These are phyloP conservation scores for Magallana angulata DNA, from an alignment of 1,140 invertebrate genomes.

Conservation along the genomic window DNA sequence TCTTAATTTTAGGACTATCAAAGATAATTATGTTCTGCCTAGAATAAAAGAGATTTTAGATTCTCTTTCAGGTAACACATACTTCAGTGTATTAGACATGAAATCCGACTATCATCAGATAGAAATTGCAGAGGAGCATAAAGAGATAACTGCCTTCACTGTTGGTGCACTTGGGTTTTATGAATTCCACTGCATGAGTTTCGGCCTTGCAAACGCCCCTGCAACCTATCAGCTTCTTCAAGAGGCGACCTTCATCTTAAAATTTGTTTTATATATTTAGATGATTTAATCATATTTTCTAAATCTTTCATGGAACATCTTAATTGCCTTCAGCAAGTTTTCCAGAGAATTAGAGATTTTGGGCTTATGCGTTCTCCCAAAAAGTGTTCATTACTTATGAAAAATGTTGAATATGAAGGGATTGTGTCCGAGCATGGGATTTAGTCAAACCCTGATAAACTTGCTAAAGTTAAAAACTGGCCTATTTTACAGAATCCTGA, in stretches of 20 bases:
- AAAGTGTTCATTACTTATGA: slow-evolving; percentile 33
- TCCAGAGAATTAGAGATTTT: not conserved
- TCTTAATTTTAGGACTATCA: too few relatives aligned
- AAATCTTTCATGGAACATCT: too few relatives aligned
- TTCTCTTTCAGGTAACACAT: not conserved
- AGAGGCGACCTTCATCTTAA: not conserved
- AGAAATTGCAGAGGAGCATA: slow-evolving; percentile 56
- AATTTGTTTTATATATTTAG: not conserved
- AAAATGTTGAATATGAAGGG: not conserved
- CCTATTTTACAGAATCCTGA: slow-evolving; percentile 59
- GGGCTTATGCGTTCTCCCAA: slow-evolving; percentile 1
- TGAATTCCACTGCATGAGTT: not conserved
- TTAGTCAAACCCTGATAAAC: not conserved
- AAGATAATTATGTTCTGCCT: too few relatives aligned
- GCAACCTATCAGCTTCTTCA: not conserved
- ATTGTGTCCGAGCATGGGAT: not conserved
- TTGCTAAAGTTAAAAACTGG: not conserved
- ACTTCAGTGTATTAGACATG: slow-evolving; percentile 70
- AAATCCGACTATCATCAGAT: slow-evolving; percentile 76
- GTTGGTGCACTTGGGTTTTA: not conserved
- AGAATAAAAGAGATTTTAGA: too few relatives aligned
- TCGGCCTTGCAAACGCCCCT: not conserved
- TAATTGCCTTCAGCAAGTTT: not conserved
- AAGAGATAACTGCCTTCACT: not conserved
- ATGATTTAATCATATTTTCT: not conserved